phyloP scores from a whole-genome alignment of 2,113 vertebrate species.

The Chaetorhynchus papuensis region DNA sequence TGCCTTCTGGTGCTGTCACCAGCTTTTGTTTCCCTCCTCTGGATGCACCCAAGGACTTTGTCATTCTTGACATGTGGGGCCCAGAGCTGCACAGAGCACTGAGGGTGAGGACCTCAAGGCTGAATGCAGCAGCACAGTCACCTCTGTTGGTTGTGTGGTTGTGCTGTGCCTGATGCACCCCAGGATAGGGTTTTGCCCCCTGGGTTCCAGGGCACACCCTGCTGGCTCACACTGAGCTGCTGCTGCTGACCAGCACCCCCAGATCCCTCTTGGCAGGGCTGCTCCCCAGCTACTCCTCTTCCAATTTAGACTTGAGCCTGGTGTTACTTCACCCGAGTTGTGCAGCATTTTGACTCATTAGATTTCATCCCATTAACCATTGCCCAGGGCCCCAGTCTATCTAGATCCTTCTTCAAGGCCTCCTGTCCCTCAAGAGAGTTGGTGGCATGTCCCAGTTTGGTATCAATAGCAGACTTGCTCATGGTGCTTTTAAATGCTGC shows the following conservation, averaged over 20 bases:
- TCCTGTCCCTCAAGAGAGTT: background rate
- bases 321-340: background rate
- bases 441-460: background rate
- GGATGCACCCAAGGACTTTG: rapidly evolving
- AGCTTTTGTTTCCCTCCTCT: background rate
- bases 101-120: too few species aligned
- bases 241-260: background rate
- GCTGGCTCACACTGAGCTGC: background rate
- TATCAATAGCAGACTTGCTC: background rate
- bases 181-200: background rate
- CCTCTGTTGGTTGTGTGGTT: background rate
- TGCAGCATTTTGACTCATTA: background rate
- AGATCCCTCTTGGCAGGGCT: background rate
- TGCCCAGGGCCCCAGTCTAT: too few species aligned
- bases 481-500: background rate
- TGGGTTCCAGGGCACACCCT: background rate
- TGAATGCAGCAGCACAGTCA: rapidly evolving
- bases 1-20: background rate
- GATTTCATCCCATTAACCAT: background rate
- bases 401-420: background rate
- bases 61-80: rapidly evolving
- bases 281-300: background rate
- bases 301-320: background rate
- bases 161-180: background rate
- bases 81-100: background rate